Percentiles rank a stretch among this genome's conserved stretches.
These are phyloP conservation scores for Lepus europaeus DNA, from an alignment of 2,113 vertebrate genomes.

Conservation along the genomic window DNA sequence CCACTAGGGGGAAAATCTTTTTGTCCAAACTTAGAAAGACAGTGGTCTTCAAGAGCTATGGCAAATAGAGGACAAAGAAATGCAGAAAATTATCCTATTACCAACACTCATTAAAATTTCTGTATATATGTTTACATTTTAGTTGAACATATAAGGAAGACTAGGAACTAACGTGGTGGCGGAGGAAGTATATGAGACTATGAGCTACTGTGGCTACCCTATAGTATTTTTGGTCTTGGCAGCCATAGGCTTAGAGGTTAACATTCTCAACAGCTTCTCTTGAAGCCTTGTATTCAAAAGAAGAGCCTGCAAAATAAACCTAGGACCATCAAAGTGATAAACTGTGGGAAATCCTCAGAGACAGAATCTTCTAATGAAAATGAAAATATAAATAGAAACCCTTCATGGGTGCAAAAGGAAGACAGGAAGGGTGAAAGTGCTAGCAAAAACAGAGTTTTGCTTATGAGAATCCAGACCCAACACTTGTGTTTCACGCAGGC, in stretches of 20 bases:
- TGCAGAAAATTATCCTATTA: slow-evolving; percentile 12
- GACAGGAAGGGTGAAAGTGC: background rate
- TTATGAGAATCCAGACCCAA: background rate
- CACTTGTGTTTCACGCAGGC: background rate
- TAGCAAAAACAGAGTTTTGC: background rate
- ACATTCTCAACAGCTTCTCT: background rate
- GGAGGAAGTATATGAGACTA: background rate
- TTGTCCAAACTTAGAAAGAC: background rate
- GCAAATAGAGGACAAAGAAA: background rate
- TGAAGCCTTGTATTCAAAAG: slow-evolving; percentile 25
- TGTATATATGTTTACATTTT: background rate
- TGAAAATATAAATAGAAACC: background rate
- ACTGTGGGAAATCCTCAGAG: background rate
- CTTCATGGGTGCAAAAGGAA: background rate
- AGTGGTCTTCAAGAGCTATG: background rate
- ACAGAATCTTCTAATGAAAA: background rate
- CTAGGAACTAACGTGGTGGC: background rate
- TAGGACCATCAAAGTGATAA: background rate
- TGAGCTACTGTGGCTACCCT: rapidly evolving
- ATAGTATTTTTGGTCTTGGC: background rate
- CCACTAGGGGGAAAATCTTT: background rate
- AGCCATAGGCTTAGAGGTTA: background rate
- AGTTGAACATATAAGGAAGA: background rate
- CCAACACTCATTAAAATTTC: background rate
- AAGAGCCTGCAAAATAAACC: background rate